Evolutionary conservation across 2,888 invertebrate genomes (phyloP), one percentile per base, ranked within the genome.

Genomic region (Cremastinae sp.): DNA sequence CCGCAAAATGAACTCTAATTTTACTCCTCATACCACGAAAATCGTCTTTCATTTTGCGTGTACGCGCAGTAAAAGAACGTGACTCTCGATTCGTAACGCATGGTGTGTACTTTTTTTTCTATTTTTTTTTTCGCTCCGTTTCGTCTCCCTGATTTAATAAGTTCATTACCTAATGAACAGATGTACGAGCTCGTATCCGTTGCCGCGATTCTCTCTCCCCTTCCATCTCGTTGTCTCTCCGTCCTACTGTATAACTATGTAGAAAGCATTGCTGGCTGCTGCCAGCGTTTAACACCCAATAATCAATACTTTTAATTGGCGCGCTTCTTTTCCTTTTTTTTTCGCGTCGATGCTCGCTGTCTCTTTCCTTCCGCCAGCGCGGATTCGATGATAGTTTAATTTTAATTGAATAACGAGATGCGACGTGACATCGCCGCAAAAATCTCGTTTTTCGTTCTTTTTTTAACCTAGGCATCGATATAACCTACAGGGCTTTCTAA

Each of bases 231-330:
- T 28, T 36, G 1, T 49, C 20, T 16, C 20, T 36, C 10, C 12
- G 14, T 14, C 5, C 20, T 10, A 22, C 28, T 47, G 9, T 16
- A 49, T 58, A 45, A 38, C 41, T 28, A 69, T 53, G 28, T 10
- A 69, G 45, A 51, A 43, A 51, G 45, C 41, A 74, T 59, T 36
- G 14, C 38, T 51, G 58, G 43, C 51, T 41, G 51, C 61, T 41
- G 49, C 53, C 45, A 51, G 58, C 73, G 68, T 69, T 76, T 76
- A 72, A 75, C 77, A 72, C 65, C 80, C 87, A 84, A 88, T 87
- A 88, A 88, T 88, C 88, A 85, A 88, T 88, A 88, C 83, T 87
- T 87, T 88, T 86, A 88, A 88, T 88, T 88, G 87, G 82, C 81
- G 78, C 81, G 81, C 58, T 59, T 69, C 73, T 64, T 76, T 76